Evolutionary conservation across 2,888 invertebrate species (phyloP).

Genomic region (Lycaena phlaeas): DNA sequence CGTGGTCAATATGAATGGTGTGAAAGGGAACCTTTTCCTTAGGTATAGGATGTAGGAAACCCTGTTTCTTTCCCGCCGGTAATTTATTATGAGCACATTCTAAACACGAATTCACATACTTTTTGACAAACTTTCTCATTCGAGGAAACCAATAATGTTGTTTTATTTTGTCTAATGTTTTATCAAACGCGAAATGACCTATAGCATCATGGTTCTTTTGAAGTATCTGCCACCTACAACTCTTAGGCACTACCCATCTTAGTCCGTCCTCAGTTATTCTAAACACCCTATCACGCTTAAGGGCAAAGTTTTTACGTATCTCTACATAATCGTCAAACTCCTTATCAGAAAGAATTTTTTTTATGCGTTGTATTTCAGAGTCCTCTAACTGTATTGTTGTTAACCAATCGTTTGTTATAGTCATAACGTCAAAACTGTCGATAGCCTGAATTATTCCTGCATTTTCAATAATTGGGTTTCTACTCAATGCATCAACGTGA

Average conservation of each 20-base stretch:
- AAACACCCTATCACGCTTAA: too few species aligned
- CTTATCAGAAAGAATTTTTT: too few species aligned
- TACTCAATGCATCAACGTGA: conserved; percentile 13
- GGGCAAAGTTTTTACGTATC: too few species aligned
- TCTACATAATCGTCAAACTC: too few species aligned
- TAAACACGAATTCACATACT: conserved; percentile 18
- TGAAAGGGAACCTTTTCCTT: conserved; percentile 20
- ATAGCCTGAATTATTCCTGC: too few species aligned
- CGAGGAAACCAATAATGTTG: conserved; percentile 22
- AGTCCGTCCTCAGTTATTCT: too few species aligned
- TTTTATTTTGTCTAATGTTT: conserved; percentile 17
- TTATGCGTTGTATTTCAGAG: too few species aligned
- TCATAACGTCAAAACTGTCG: too few species aligned
- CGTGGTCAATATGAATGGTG: conserved; percentile 23
- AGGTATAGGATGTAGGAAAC: conserved; percentile 20
- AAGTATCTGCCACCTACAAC: conserved; percentile 20
- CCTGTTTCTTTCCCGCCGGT: conserved; percentile 15
- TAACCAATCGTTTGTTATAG: too few species aligned
- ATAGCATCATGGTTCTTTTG: conserved; percentile 21
- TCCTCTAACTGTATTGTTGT: too few species aligned
- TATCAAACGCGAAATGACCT: conserved; percentile 19
- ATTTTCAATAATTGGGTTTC: too few species aligned
- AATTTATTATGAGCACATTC: conserved; percentile 19
- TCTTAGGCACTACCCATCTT: conserved; percentile 23
- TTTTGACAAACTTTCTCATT: conserved; percentile 20